Conservation (phyloP, 1,140 invertebrate species). For the Dysdera silvatica region DNA sequence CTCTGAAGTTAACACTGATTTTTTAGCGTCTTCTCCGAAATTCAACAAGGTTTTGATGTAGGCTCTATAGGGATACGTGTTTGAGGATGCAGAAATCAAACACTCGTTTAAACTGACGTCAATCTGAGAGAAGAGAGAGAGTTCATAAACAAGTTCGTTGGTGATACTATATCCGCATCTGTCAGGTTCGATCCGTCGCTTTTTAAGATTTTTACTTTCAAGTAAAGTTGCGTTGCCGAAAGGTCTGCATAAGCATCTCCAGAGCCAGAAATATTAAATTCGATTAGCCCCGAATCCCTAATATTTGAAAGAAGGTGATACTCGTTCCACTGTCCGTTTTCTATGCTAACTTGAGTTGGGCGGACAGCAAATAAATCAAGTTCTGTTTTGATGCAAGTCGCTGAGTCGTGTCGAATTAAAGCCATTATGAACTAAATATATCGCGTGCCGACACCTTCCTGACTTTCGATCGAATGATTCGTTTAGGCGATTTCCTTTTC, state of each 20-base stretch:
- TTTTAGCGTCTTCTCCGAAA: neutral
- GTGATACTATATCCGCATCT: too few species aligned
- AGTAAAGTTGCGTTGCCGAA: neutral
- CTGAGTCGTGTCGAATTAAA: neutral
- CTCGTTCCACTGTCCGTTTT: too few species aligned
- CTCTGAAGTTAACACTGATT: neutral
- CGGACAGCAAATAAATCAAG: neutral
- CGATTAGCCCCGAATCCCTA: too few species aligned
- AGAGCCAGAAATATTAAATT: too few species aligned
- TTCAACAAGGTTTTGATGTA: constrained; percentile 6
- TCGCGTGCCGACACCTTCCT: neutral
- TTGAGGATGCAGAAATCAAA: neutral
- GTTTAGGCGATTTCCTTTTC: neutral
- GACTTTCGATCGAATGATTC: neutral
- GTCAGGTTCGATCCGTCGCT: too few species aligned
- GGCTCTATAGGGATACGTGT: constrained; percentile 4
- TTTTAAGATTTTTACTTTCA: constrained; percentile 4
- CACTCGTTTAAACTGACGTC: constrained; percentile 5
- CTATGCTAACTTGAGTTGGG: too few species aligned
- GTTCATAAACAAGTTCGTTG: too few species aligned
- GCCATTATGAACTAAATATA: neutral
- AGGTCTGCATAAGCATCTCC: too few species aligned
- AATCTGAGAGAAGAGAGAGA: too few species aligned
- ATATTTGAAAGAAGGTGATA: too few species aligned
- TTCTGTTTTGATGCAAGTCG: neutral